Base-by-base conservation (phyloP, 2,113 vertebrate genomes). In the Pomatorhinus ruficollis region DNA sequence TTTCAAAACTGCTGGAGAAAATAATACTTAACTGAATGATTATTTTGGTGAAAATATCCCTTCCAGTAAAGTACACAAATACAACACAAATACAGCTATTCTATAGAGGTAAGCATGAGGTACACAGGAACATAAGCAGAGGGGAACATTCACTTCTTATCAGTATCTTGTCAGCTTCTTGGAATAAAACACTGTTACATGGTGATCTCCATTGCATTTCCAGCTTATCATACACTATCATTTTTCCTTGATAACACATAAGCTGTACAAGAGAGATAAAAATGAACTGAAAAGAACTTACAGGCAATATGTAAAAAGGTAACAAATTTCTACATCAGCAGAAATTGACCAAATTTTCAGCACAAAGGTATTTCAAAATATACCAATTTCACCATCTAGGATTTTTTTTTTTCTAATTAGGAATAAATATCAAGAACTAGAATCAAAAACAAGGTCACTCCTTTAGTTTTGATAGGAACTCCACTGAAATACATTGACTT, bases 81-180 rank as follows among this genome's bases (percentile, higher is more conserved):
- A 69, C 14, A 83, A 44, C 63, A 75, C 21, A 49, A 69, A 56
- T n/a, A 50, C 10, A 59, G 8, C 45, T 75, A 72, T 69, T 61
- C 14, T 75, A 4, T 6, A 53, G 45, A 68, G 0, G 1, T 31
- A 47, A 25, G 3, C 21, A 17, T 42, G 12, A 9, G 4, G 4
- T 65, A 75, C 23, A 4, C 2, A 59, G 40, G 24, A 71, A 53
- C 5, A 13, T 30, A 47, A 53, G 3, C 22, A 76, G 35, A 77
- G 13, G 12, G 61, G 37, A 24, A 21, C 25, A 71, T 89, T 27
- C 24, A 37, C 5, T 23, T 70, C 3, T 11, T 53, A 45, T 33
- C 27, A 52, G 20, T 12, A 14, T 28, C 22, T 64, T 79, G 15
- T 57, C 61, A 91, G 4, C 10, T 71, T 7, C 30, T 63, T 59